phyloP scores from a whole-genome alignment of 2,113 vertebrate genomes.

The Electrona antarctica region DNA sequence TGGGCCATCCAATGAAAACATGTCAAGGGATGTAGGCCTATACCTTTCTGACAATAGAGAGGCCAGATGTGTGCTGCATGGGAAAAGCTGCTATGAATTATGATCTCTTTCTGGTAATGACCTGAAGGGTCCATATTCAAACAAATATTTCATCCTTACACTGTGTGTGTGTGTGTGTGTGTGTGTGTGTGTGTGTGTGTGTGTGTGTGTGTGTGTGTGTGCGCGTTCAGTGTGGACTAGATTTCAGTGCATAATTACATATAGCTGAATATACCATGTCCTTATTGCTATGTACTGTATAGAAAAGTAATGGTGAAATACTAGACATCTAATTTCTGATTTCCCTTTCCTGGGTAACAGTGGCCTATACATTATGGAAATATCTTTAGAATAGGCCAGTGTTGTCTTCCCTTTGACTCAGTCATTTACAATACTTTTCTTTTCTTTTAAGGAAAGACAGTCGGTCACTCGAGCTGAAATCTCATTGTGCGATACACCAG shows the following conservation, averaged over 20 bases:
- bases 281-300: background rate
- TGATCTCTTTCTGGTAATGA: background rate
- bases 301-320: background rate
- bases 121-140: background rate
- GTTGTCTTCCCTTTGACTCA: background rate
- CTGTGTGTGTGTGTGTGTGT: background rate
- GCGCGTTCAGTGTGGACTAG: too few species aligned
- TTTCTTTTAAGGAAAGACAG: too few species aligned
- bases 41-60: constrained; percentile 24
- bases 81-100: constrained; percentile 24
- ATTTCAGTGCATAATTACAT: too few species aligned
- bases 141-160: background rate
- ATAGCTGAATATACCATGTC: too few species aligned
- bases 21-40: constrained; percentile 51
- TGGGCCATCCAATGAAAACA: constrained; percentile 54
- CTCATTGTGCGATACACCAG: constrained; percentile 13
- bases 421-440: background rate
- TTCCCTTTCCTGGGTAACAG: too few species aligned
- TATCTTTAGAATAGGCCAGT: background rate
- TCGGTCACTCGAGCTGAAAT: too few species aligned
- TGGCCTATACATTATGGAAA: background rate
- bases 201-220: too few species aligned
- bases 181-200: too few species aligned
- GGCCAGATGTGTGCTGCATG: background rate
- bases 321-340: too few species aligned